Evolutionary conservation across 2,113 vertebrate species (phyloP), one percentile per base, ranked within the genome.

Genomic region (Phoxinus phoxinus): DNA sequence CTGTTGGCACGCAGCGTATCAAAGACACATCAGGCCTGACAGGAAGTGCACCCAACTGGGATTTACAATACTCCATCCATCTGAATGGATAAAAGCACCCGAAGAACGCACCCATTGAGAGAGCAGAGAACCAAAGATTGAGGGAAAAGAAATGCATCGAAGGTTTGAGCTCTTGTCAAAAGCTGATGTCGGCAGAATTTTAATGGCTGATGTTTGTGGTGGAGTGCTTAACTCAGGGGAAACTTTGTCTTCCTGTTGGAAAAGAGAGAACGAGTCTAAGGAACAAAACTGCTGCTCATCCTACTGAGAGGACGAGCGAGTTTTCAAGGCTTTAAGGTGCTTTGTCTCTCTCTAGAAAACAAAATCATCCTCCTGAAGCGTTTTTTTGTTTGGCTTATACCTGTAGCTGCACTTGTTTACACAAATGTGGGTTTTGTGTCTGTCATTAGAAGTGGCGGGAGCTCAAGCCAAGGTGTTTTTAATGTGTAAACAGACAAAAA

Each of bases 11-110:
- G 67, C 89, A 82, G 91, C 89, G 30, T 91, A 95, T 95, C 93
- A 94, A 92, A 94, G 90, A 89, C 87, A 91, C 90, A 93, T 94
- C 93, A 89, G 81, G 85, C 81, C 91, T 90, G 92, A 93, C 94
- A 94, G 94, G 89, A 90, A 91, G 84, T 83, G 87, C 90, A 51
- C 48, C 48, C 15, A 88, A 91, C 90, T 81, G 92, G 90, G 94
- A 94, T 93, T 93, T 92, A 90, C 92, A 93, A 94, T 90, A 90
- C 91, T 91, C 89, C 86, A 91, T 93, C 90, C 92, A 92, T 89
- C 90, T 91, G 90, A 92, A 93, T 89, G 92, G 91, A 93, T 90
- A 87, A 83, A 87, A 65, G 84, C 76, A 89, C 89, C 85, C 89
- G 92, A 90, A 93, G 88, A 92, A 92, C 32, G 75, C 84, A 80